Base-by-base conservation (phyloP, 2,113 vertebrate species). In the Pollimyrus isidori region DNA sequence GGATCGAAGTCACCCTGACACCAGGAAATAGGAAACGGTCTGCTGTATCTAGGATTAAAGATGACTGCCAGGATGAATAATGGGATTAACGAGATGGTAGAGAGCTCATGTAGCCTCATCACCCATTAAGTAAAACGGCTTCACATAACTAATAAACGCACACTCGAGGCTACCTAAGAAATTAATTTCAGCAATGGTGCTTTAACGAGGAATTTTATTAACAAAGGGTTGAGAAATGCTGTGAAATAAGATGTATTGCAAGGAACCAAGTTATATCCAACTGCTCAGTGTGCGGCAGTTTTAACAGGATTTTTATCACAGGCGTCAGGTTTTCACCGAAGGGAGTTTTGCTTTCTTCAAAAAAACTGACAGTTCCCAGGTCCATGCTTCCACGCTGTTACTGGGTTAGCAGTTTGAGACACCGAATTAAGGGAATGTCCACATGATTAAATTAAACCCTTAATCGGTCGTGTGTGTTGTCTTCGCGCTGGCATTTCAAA, bases 31-130 rank as follows among this genome's bases (percentile, higher is more conserved):
- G 82, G 23, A 69, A 89, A 90, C 90, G 86, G 88, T 89, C 88
- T 89, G 92, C 92, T 90, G 94, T 91, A 92, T 93, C 82, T 23
- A 35, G 91, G 93, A 94, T 94, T 93, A 94, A 92, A 86, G 90
- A 90, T 89, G 91, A 92, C 93, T 92, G 91, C 30, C 91, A 92
- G 90, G 91, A 91, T 91, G 93, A 90, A 90, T 93, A 93, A 93
- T 94, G 91, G 92, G 94, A 95, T 95, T 93, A 94, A 91, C 84
- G 73, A 91, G 91, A 91, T 92, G 91, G 92, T 88, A 90, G 89
- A 88, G 84, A 58, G 89, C 56, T 85, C 76, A 45, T 58, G 76
- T 88, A 82, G 87, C 53, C 73, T 42, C 52, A 83, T 90, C 89
- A 84, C 83, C 39, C 73, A 83, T 86, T 86, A 86, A 86, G 49